phyloP scores from a whole-genome alignment of 2,888 invertebrate genomes.

The Notodonta dromedarius region DNA sequence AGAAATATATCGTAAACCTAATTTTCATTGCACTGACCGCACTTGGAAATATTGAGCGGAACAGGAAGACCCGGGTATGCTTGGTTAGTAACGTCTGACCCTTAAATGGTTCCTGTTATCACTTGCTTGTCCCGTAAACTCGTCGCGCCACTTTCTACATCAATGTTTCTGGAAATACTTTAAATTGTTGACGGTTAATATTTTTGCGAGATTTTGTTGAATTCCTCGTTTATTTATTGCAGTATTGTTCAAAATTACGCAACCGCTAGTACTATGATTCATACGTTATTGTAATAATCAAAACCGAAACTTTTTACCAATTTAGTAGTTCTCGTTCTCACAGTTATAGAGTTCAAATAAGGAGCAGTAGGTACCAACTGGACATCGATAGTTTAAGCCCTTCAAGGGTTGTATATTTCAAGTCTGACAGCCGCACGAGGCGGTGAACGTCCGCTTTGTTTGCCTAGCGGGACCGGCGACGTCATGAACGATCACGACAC shows the following conservation, averaged over 20 bases:
- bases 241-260: neutral
- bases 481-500: slow-evolving; percentile 31
- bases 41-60: slow-evolving; percentile 31
- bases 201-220: neutral
- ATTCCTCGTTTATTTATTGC: neutral
- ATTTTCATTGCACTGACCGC: slow-evolving; percentile 25
- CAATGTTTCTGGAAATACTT: slow-evolving; percentile 41
- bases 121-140: slow-evolving; percentile 48
- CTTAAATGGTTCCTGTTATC: slow-evolving; percentile 55
- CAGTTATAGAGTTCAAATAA: no score
- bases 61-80: slow-evolving; percentile 37
- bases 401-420: slow-evolving; percentile 15
- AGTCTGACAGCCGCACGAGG: slow-evolving; percentile 15
- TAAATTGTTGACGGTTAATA: slow-evolving; percentile 22
- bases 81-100: slow-evolving; percentile 31
- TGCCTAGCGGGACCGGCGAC: slow-evolving; percentile 61
- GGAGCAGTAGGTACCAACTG: no score
- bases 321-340: no score
- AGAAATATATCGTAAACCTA: slow-evolving; percentile 6
- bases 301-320: no score
- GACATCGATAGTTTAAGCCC: neutral
- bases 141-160: slow-evolving; percentile 58
- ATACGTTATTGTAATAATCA: no score
- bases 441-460: slow-evolving; percentile 62
- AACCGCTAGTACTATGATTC: neutral